Evolutionary conservation across 2,888 invertebrate species (phyloP), one percentile per base, ranked within the genome.

Genomic region (Ptychoptera albimana): DNA sequence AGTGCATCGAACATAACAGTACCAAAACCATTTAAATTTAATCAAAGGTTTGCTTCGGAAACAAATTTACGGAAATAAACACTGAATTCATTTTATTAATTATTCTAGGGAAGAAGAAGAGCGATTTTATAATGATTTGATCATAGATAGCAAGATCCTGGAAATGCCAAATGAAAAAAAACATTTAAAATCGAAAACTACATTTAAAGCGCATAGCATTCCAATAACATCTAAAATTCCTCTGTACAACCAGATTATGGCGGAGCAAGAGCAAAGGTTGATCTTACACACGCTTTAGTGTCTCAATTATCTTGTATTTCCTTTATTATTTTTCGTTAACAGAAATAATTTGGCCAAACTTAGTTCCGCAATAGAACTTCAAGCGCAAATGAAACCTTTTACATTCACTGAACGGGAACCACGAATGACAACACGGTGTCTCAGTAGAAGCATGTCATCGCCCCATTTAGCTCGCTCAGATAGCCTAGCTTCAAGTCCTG

Each of bases 161-260:
- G 23, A 23, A 23, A 23, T 23, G 46, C 67, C 61, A 72, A 65
- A 67, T 11, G 58, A 71, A 50, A 62, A 63, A 48, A 69, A 71
- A 52, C 66, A 62, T 51, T 51, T 63, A 8, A 68, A 72, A 47
- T 68, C 71, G 53, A 62, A 64, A 39, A 76, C 42, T 43, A 40
- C 35, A 31, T 42, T 79, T 50, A 68, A 66, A 53, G 74, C 75
- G 2, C 70, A 73, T 53, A 75, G 79, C 2, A 71, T 82, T 46
- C 82, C 82, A 0, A 71, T 81, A 35, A 77, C 79, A 51, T 80
- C 81, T 0, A 72, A 77, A 52, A 74, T 82, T 47, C 80, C 78
- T 1, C 67, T 82, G 12, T 82, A 78, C 53, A 75, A 82, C 55
- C 78, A 79, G 66, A 74, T 82, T 49, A 65, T 81, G 54, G 77